Conservation (phyloP, 2,888 invertebrate species). For the Andrena flavipes region DNA sequence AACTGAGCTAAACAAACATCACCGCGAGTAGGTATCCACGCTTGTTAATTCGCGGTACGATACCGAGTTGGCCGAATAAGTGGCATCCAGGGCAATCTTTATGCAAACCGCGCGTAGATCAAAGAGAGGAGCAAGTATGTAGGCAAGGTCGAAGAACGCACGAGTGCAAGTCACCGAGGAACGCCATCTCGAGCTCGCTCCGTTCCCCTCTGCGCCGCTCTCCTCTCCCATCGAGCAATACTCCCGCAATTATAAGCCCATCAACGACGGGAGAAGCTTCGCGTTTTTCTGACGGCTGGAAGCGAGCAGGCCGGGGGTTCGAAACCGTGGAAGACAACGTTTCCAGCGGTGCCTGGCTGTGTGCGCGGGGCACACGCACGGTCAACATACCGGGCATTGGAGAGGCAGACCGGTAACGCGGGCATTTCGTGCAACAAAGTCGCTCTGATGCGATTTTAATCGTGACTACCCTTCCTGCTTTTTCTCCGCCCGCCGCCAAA, state of each 20-base stretch:
- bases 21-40: not conserved
- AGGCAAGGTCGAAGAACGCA: constrained; percentile 7
- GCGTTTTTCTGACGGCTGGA: constrained; percentile 71
- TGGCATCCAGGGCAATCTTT: constrained; percentile 36
- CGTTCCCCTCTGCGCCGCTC: constrained; percentile 55
- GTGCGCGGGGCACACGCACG: constrained; percentile 21
- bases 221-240: constrained; percentile 56
- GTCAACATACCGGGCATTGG: constrained; percentile 35
- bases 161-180: not conserved
- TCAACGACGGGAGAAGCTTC: constrained; percentile 74
- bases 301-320: constrained; percentile 60
- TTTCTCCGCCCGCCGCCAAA: constrained; percentile 63
- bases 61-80: not conserved
- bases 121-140: not conserved
- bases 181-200: constrained; percentile 21
- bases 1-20: constrained; percentile 5
- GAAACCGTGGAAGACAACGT: constrained; percentile 60
- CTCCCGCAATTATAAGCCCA: constrained; percentile 80
- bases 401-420: constrained; percentile 69
- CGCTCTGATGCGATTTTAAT: constrained; percentile 78
- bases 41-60: constrained; percentile 20
- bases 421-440: constrained; percentile 78
- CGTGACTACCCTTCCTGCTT: constrained; percentile 71
- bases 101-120: constrained; percentile 37
- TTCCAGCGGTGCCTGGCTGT: constrained; percentile 14